Percentiles rank a stretch among this genome's conserved stretches.
Conservation (phyloP, 2,888 invertebrate genomes). For the Eumacrocentrus americanus region DNA sequence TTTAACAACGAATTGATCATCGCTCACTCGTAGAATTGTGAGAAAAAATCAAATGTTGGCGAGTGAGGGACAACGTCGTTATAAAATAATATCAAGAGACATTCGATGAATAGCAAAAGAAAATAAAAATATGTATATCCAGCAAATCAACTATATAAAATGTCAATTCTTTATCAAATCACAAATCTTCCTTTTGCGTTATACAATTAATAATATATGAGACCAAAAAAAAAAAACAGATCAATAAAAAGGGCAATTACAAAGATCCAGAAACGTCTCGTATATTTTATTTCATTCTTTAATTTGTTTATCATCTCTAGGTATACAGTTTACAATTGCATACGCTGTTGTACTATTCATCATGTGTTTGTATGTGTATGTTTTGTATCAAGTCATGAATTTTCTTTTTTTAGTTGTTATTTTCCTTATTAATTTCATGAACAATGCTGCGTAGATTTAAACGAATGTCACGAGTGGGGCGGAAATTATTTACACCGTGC, state of each 20-base stretch:
- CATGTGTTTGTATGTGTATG: slow-evolving; percentile 35
- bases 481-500: slow-evolving; percentile 12
- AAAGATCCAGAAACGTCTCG: slow-evolving; percentile 25
- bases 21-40: background rate
- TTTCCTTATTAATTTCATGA: slow-evolving; percentile 9
- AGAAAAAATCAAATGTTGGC: background rate
- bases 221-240: background rate
- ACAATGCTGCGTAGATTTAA: slow-evolving; percentile 14
- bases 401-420: slow-evolving; percentile 15
- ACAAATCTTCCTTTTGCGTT: background rate
- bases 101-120: background rate
- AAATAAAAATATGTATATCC: slow-evolving; percentile 19
- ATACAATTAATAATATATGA: background rate
- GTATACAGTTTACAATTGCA: slow-evolving; percentile 40
- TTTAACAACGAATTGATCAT: slow-evolving; percentile 12
- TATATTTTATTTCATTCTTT: slow-evolving; percentile 36
- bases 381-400: slow-evolving; percentile 24
- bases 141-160: slow-evolving; percentile 2
- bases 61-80: slow-evolving; percentile 2
- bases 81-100: background rate
- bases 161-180: background rate
- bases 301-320: slow-evolving; percentile 36
- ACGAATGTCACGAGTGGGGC: background rate
- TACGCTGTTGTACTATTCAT: slow-evolving; percentile 40
- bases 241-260: background rate